Base-by-base conservation (phyloP, 53 echinoderm and acorn worm genomes). In the Patiria pectinifera region DNA sequence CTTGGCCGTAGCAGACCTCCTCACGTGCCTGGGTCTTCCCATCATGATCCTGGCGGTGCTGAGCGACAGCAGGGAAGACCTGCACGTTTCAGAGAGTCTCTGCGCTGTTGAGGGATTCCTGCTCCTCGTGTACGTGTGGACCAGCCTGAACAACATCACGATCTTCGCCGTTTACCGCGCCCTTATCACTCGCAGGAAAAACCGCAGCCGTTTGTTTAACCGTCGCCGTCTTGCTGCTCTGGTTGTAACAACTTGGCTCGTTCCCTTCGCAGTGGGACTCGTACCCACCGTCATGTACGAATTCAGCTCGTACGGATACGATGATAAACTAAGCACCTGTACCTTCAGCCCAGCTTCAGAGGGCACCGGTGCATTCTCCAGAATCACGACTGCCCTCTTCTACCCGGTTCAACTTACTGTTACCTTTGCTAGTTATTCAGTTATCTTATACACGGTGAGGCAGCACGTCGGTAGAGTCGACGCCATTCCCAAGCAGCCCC, bases 101-200 rank as follows among this genome's bases (percentile, higher is more conserved):
- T 91, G 91, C 24, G 48, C 49, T 21, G 10, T 81, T 4, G 75
- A 45, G 82, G 91, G 69, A 22, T 81, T 47, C 69, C 0, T 47
- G 4, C 45, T 82, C 21, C 14, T 91, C 45, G 70, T 82, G 16
- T 62, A 82, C 60, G 6, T 69, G 1, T 9, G 48, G 11, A 46
- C 63, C 82, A 91, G 82, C 82, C 7, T 82, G 2, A 69, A 91
- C 82, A 82, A 66, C n/a, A 24, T 91, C 60, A 82, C 91, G 7
- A 47, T 35, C 5, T 66, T 91, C 22, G 91, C 91, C 14, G 11
- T 91, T 23, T 58, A 82, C 71, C 91, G 91, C 21, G 82, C 82
- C 47, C 18, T 82, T 0, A 45, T 91, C 66, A 75, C 60, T 18
- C 16, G 71, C 62, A 13, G 43, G 11, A 16, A 35, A 8, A 46